Percentiles rank a stretch among this genome's conserved stretches.
phyloP scores from a whole-genome alignment of 1,140 invertebrate genomes.

The Samia ricini region DNA sequence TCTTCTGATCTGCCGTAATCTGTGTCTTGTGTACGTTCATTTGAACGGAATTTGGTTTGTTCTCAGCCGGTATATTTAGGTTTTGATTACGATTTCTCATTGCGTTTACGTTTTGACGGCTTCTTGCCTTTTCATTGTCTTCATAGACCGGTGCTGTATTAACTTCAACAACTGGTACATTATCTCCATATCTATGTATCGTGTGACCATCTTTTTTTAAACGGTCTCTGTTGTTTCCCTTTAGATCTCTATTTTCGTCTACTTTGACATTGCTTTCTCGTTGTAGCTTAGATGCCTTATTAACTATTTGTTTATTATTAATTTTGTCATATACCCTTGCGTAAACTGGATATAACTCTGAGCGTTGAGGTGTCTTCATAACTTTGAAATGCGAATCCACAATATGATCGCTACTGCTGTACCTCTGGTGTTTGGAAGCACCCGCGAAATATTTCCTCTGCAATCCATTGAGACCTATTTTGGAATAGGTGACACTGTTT shows the following conservation, averaged over 20 bases:
- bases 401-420: conserved; percentile 32
- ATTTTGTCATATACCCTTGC: background rate
- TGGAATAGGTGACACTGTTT: conserved; percentile 20
- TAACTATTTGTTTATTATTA: background rate
- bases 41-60: conserved; percentile 24
- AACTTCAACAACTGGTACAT: background rate
- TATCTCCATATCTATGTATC: background rate
- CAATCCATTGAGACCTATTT: conserved; percentile 22
- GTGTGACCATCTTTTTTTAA: background rate
- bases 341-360: background rate
- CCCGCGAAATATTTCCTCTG: conserved; percentile 38
- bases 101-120: background rate
- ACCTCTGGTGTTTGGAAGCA: conserved; percentile 32
- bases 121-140: background rate
- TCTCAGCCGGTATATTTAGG: background rate
- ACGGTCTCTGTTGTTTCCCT: background rate
- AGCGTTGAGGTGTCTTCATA: conserved; percentile 13
- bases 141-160: background rate
- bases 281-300: background rate
- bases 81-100: background rate
- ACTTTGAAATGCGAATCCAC: conserved; percentile 42
- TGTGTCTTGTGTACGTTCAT: conserved; percentile 28
- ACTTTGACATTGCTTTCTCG: background rate
- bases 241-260: background rate
- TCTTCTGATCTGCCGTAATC: conserved; percentile 26